Percentiles rank a stretch among this genome's conserved stretches.
Evolutionary conservation across 2,113 vertebrate species (phyloP).

Genomic region (Hippopotamus amphibius): DNA sequence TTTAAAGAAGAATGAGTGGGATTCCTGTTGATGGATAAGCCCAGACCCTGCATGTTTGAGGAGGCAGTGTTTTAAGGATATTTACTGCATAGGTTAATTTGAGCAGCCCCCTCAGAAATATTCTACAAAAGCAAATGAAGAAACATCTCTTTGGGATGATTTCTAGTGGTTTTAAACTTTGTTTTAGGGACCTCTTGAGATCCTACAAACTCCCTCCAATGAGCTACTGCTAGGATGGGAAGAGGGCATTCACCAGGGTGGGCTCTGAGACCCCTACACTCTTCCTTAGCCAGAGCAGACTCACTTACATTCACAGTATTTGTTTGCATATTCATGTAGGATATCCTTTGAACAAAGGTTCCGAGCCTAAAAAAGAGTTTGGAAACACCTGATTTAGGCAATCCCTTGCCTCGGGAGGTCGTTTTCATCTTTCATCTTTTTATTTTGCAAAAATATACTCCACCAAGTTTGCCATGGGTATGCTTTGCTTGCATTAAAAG

Average conservation of each 20-base stretch:
- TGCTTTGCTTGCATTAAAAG: not conserved
- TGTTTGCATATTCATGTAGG: not conserved
- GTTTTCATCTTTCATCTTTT: not conserved
- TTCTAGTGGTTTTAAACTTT: conserved; percentile 42
- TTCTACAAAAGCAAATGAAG: not conserved
- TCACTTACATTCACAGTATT: not conserved
- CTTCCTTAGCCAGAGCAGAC: not conserved
- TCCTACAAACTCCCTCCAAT: not conserved
- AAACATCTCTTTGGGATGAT: not conserved
- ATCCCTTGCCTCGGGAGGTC: not conserved
- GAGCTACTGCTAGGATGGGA: not conserved
- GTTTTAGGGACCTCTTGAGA: not conserved
- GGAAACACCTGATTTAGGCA: not conserved
- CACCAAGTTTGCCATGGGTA: not conserved
- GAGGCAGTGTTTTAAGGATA: not conserved
- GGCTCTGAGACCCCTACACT: too few species aligned
- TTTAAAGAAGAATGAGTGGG: not conserved
- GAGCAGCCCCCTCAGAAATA: not conserved
- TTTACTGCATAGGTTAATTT: conserved; percentile 28
- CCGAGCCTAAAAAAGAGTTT: not conserved
- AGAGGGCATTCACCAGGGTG: not conserved
- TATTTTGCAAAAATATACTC: not conserved
- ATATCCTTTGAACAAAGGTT: not conserved
- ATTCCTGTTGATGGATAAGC: not conserved
- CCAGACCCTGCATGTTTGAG: not conserved